These are phyloP conservation scores for Alviniconcha marisindica DNA, from an alignment of 1,140 invertebrate species.

Conservation along the genomic window DNA sequence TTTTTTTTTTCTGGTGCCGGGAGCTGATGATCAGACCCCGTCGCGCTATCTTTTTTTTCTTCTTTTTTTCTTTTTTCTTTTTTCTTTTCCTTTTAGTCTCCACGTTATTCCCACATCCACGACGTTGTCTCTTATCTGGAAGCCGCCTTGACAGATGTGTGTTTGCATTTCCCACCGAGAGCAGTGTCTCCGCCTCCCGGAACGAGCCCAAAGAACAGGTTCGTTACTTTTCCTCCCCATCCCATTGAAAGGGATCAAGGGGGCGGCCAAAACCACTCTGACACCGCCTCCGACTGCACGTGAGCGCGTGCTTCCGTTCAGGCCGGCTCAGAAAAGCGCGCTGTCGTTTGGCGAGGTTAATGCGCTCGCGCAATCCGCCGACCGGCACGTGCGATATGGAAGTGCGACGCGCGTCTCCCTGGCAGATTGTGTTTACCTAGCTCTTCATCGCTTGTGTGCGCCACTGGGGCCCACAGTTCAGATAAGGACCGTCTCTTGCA, in stretches of 20 bases:
- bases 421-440: conserved; percentile 39
- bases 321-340: conserved; percentile 2
- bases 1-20: too few species aligned
- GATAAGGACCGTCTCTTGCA: neutral
- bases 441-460: neutral
- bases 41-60: neutral
- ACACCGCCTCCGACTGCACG: conserved; percentile 16
- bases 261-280: neutral
- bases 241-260: neutral
- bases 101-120: neutral
- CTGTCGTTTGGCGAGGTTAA: neutral
- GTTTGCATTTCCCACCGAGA: neutral
- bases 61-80: neutral
- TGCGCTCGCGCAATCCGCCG: neutral
- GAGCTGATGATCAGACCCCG: neutral
- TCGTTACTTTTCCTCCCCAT: neutral
- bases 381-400: conserved; percentile 25
- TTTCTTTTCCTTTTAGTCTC: neutral
- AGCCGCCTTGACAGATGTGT: neutral
- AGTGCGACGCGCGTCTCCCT: conserved; percentile 4
- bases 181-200: too few species aligned
- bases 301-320: neutral
- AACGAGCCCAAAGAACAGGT: neutral
- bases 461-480: neutral
- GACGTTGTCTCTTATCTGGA: too few species aligned